Base-by-base conservation (phyloP, 2,797 vertebrate genomes). In the Babyrousa celebensis region DNA sequence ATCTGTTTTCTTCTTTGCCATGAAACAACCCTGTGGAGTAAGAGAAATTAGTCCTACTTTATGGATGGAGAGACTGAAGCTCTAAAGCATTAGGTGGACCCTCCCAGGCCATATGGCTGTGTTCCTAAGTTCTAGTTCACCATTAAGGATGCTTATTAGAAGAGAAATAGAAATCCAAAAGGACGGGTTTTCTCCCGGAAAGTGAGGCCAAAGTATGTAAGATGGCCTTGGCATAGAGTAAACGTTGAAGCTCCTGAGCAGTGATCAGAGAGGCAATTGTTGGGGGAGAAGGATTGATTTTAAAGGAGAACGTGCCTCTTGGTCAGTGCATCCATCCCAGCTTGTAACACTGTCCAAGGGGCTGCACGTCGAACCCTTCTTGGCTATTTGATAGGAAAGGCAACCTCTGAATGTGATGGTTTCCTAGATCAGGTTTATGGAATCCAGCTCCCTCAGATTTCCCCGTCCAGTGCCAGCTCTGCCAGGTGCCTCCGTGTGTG, bases 141-240 rank as follows among this genome's bases (percentile, higher is more conserved):
- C 52, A 23, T 29, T 43, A 32, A 85, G 43, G 48, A 79, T 1
- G 32, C 43, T 43, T 36, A 5, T 7, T 48, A 12, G 63, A 40
- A 77, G 80, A 68, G 43, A 90, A 84, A 27, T 74, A 54, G 56
- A 91, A 80, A n/a, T 79, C 82, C 18, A 40, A 43, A 85, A 60
- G 21, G 62, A 65, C 0, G 58, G 17, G 11, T 77, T 82, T 70
- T 52, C 58, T 3, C 4, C n/a, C 14, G 18, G 20, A 40, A 60
- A 43, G 32, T 12, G 8, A 85, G 16, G 12, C 40, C 54, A 56
- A 29, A 25, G n/a, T 32, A 0, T 18, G 0, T 27, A 23, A 40
- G 15, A 32, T 43, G 65, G 23, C 54, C 21, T 67, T 1, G 0
- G n/a, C 23, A 23, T 27, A 32, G 58, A 68, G 12, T 0, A 4